phyloP scores from a whole-genome alignment of 2,888 invertebrate genomes.

The Polia nebulosa region DNA sequence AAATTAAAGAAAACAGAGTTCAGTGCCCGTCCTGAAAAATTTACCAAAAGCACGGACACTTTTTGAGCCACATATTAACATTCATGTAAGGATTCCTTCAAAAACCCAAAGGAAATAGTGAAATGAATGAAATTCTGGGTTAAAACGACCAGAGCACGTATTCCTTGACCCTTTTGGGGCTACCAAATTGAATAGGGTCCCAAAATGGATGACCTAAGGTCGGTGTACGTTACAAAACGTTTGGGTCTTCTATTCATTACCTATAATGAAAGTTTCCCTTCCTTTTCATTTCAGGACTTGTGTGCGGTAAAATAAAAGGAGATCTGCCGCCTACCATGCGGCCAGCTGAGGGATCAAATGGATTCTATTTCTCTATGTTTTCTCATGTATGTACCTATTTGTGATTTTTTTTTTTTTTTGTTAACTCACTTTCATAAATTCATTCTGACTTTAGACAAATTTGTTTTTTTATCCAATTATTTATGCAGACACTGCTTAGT shows the following conservation, averaged over 20 bases:
- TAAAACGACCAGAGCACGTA: not conserved
- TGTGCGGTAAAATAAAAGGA: constrained; percentile 82
- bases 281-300: constrained; percentile 75
- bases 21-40: not conserved
- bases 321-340: constrained; percentile 86
- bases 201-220: not conserved
- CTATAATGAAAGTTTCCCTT: constrained; percentile 7
- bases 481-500: too few relatives aligned
- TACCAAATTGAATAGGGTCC: constrained; percentile 20
- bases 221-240: not conserved
- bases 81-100: constrained; percentile 15
- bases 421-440: too few relatives aligned
- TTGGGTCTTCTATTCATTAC: constrained; percentile 4
- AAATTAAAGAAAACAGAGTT: constrained; percentile 1
- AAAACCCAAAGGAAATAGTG: constrained; percentile 15
- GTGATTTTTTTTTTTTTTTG: too few relatives aligned
- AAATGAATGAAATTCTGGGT: constrained; percentile 9
- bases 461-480: too few relatives aligned
- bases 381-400: constrained; percentile 88
- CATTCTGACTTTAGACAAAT: too few relatives aligned
- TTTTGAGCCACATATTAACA: constrained; percentile 14
- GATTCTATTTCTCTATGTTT: constrained; percentile 91
- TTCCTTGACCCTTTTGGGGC: not conserved
- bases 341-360: constrained; percentile 82
- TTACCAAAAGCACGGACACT: not conserved